A percentile compares a stretch with the other conserved stretches of the same genome.
Conservation (phyloP, 2,113 vertebrate species). For the Apaloderma vittatum region DNA sequence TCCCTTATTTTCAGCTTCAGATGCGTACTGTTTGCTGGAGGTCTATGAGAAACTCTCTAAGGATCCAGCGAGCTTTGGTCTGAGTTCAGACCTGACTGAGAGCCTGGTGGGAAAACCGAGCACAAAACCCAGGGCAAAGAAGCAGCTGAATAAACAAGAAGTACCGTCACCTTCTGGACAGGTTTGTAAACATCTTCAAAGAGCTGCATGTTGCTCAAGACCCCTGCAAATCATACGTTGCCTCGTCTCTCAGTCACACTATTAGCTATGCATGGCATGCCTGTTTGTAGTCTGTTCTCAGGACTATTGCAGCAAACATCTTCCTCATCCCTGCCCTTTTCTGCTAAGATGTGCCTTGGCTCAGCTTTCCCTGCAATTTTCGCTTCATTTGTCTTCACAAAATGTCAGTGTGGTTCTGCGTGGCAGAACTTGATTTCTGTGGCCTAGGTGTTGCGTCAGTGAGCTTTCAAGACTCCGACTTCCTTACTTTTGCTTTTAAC, state of each 20-base stretch:
- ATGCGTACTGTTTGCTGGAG: constrained; percentile 90
- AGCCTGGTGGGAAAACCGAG: constrained; percentile 23
- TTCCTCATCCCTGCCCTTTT: neutral
- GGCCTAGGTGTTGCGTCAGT: neutral
- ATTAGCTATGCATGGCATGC: neutral
- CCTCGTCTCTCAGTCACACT: neutral
- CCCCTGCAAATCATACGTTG: neutral
- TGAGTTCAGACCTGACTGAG: constrained; percentile 70
- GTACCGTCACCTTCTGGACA: neutral
- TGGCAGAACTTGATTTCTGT: neutral
- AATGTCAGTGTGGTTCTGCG: neutral
- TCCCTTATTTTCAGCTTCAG: constrained; percentile 52
- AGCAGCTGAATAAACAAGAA: constrained; percentile 49
- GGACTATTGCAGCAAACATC: constrained; percentile 12
- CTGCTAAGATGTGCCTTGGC: neutral
- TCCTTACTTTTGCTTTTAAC: neutral
- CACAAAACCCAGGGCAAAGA: constrained; percentile 17
- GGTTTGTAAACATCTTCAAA: constrained; percentile 62
- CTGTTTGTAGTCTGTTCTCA: constrained; percentile 1
- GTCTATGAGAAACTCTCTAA: constrained; percentile 80
- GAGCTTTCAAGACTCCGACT: neutral
- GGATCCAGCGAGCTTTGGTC: constrained; percentile 76
- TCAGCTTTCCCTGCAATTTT: neutral
- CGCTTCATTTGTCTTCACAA: neutral
- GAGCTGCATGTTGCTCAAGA: constrained; percentile 44